Conservation (phyloP, 1,140 invertebrate genomes). For the Paraescarpia echinospica region DNA sequence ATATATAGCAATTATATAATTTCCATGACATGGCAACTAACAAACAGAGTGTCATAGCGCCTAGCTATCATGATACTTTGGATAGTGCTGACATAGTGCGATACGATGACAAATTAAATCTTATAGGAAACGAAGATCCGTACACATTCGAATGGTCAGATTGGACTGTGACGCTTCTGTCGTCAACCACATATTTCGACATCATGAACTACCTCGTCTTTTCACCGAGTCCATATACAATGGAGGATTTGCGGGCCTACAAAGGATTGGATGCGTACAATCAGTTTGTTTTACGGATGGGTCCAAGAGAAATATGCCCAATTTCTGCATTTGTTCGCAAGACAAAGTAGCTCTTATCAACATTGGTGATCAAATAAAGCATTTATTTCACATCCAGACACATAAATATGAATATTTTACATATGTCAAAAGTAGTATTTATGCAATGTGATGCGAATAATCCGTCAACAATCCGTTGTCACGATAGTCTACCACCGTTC, state of each 20-base stretch:
- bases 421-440: too few species aligned
- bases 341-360: too few species aligned
- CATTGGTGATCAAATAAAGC: too few species aligned
- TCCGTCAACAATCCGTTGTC: too few species aligned
- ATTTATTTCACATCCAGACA: too few species aligned
- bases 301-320: conserved; percentile 1
- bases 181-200: conserved; percentile 3
- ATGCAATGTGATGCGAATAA: too few species aligned
- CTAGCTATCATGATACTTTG: neutral
- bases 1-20: conserved; percentile 6
- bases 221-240: conserved; percentile 15
- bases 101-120: conserved; percentile 6
- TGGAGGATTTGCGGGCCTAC: conserved; percentile 12
- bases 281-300: conserved; percentile 14
- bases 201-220: conserved; percentile 13
- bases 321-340: too few species aligned
- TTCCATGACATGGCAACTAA: neutral
- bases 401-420: too few species aligned
- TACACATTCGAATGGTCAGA: conserved; percentile 2
- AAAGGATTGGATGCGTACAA: conserved; percentile 7
- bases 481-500: too few species aligned
- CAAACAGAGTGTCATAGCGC: neutral
- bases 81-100: neutral
- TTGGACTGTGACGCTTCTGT: conserved; percentile 2
- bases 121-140: conserved; percentile 1